Evolutionary conservation across 2,888 invertebrate species (phyloP), one percentile per base, ranked within the genome.

Genomic region (Chrysopilus asiliformis): DNA sequence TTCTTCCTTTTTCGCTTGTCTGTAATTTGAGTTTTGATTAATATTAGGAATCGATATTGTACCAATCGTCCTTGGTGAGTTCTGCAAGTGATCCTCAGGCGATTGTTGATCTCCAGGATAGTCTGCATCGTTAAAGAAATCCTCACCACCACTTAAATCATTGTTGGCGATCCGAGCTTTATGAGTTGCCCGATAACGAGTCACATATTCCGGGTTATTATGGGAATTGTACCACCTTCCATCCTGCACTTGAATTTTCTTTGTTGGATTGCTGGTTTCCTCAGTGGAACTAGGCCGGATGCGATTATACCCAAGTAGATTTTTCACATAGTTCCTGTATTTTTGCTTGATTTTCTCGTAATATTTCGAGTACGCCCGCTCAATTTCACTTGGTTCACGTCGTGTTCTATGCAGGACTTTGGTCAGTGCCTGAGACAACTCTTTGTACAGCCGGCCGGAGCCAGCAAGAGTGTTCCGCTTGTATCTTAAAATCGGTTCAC

Each of bases 331-430:
- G 26, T 54, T 55, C 33, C 55, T 52, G 31, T 59, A 59, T 26
- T 58, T 56, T 30, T 55, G 52, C 43, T 52, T 56, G 28, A 60
- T 56, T 38, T 53, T 58, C 41, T 60, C 52, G 32, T 55, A 55
- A 39, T 57, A 60, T 38, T 60, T 56, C 2, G 56, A 54, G 43
- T 54, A 57, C 9, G 59, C 58, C 40, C 47, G 28, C 18, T 57
- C 54, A 2, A 56, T 46, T 13, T 58, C 58, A 14, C 47, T 39
- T 3, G 50, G 47, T 28, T 49, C 46, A 3, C 51, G 45, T 27
- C 48, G 49, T 3, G 36, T 34, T 17, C 46, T 39, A 9, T 32
- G 17, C 4, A 36, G 24, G 6, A 16, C 36, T 4, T 34, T 36
- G 9, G 15, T 7, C 3, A 35, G 9, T 13, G 32, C 9, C 12